A percentile compares a stretch with the other conserved stretches of the same genome.
These are phyloP conservation scores for Ruditapes philippinarum DNA, from an alignment of 1,140 invertebrate species.

Conservation along the genomic window DNA sequence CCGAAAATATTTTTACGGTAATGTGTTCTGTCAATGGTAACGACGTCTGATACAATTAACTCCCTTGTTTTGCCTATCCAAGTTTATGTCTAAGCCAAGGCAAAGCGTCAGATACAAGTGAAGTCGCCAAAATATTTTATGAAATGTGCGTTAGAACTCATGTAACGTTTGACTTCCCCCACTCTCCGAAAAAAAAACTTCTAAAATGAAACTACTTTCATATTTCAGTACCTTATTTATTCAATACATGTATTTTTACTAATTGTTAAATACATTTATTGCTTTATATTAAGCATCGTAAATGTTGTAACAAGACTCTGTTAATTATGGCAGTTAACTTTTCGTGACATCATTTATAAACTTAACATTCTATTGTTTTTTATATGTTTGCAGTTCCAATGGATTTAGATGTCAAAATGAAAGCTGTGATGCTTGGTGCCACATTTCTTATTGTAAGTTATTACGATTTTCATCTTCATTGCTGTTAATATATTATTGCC, in stretches of 20 bases:
- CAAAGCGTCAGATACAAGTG: too few species aligned
- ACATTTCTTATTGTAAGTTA: slow-evolving; percentile 87
- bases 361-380: slow-evolving; percentile 53
- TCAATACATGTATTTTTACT: background rate
- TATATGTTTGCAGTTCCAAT: slow-evolving; percentile 88
- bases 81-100: too few species aligned
- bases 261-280: background rate
- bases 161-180: too few species aligned
- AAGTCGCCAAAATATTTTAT: too few species aligned
- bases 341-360: too few species aligned
- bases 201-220: background rate
- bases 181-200: too few species aligned
- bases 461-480: background rate
- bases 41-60: too few species aligned
- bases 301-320: background rate
- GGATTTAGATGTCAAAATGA: slow-evolving; percentile 93
- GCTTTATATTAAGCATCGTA: background rate
- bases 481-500: background rate
- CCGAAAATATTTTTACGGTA: too few species aligned
- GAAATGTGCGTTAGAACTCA: too few species aligned
- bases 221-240: background rate
- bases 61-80: too few species aligned
- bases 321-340: too few species aligned
- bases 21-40: too few species aligned
- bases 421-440: slow-evolving; percentile 93